Evolutionary conservation across 2,797 vertebrate species (phyloP).

Genomic region (Tadarida brasiliensis): DNA sequence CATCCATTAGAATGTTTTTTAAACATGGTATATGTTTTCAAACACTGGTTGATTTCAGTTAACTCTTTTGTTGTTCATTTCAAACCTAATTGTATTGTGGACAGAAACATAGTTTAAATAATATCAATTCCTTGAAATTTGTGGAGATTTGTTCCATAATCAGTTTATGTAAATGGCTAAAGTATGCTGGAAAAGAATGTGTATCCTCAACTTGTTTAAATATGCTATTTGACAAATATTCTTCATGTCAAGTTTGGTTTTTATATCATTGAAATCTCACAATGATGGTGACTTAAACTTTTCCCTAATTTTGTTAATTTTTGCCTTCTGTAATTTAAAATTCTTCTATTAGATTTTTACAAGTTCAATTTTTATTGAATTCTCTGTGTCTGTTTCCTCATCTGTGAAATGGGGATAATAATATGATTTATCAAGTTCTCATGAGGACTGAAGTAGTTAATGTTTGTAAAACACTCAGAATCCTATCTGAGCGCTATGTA

Average conservation of each 20-base stretch:
- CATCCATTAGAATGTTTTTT: background rate
- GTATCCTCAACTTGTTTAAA: background rate
- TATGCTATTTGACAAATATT: background rate
- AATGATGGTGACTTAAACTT: background rate
- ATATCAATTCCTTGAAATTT: no score
- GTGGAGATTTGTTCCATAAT: background rate
- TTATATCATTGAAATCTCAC: background rate
- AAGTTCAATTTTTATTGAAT: background rate
- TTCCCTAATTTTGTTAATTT: background rate
- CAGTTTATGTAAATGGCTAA: background rate
- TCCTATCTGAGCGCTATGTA: background rate
- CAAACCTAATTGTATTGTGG: background rate
- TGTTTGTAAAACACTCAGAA: background rate
- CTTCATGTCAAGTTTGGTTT: background rate
- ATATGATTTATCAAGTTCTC: background rate
- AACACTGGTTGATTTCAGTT: background rate
- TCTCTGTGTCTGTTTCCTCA: background rate
- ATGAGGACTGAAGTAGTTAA: background rate
- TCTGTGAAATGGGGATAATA: no score
- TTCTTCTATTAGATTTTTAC: background rate
- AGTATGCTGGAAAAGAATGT: background rate
- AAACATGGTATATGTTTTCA: background rate
- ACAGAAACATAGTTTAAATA: no score
- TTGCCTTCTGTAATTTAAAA: background rate
- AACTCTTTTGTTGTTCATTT: background rate